Base-by-base conservation (phyloP, 2,113 vertebrate genomes). In the Tylochromis polylepis region DNA sequence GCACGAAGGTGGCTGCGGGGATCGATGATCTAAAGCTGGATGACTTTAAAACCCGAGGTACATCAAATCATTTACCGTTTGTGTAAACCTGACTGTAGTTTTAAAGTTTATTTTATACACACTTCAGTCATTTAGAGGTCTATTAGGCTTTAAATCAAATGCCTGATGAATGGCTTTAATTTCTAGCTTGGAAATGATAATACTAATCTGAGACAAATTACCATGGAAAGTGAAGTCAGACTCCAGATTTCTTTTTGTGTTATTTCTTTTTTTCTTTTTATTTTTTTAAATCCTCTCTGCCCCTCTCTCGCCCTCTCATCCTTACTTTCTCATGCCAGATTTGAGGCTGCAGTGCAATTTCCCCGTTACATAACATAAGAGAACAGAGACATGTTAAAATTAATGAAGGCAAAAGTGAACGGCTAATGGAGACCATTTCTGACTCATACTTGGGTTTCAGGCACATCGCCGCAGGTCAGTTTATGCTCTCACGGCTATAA, bases 191-290 rank as follows among this genome's bases (percentile, higher is more conserved):
- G 84, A 91, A 90, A 93, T 91, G 87, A 81, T 86, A 88, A 85
- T 85, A 43, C 78, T 92, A 93, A 94, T 94, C 60, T 84, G 88
- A 93, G 83, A 90, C 84, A 89, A 93, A 94, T 94, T 85, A 88
- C 43, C 57, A 72, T 36, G 27, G 14, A 80, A 86, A 85, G 79
- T 87, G 51, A 81, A 94, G 86, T 93, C 58, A 49, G 16, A 75
- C 12, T 43, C 49, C 34, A 11, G 16, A 12, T 15, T 70, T 58
- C 46, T 20, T 62, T 46, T 3, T 6, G 60, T 4, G 11, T n/a
- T 65, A n/a, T 22, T 38, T 20, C 38, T 67, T 22, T 51, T 16
- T 43, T 51, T 11, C n/a, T 65, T 65, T n/a, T 22, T 41, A 16
- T 46, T 60, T 22, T 58, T n/a, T 53, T 57, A 14, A 11, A 2